Evolutionary conservation across 2,113 vertebrate genomes (phyloP).

Genomic region (Phyllopteryx taeniolatus): DNA sequence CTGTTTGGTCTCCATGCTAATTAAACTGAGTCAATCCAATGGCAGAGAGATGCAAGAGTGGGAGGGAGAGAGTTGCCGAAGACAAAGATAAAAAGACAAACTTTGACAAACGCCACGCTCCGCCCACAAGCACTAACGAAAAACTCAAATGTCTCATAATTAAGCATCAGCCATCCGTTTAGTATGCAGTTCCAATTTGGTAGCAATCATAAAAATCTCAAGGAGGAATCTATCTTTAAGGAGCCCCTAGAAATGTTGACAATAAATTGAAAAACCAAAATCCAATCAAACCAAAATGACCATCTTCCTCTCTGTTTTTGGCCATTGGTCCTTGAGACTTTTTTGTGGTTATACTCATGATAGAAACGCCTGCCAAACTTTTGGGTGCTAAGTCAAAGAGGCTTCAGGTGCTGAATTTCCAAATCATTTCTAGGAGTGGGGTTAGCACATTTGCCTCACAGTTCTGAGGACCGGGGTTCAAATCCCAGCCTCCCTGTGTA

Average conservation of each 20-base stretch:
- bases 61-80: constrained; percentile 22
- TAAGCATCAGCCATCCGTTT: not conserved
- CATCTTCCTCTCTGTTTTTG: not conserved
- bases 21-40: constrained; percentile 56
- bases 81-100: not conserved
- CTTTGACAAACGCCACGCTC: not conserved
- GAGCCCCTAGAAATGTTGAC: not conserved
- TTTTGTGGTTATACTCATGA: not conserved
- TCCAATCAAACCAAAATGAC: not conserved
- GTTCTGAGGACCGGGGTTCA: too few relatives aligned
- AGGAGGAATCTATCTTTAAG: not conserved
- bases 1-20: constrained; percentile 55
- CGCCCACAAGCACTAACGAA: not conserved
- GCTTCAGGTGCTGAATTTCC: not conserved
- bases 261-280: not conserved
- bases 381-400: too few relatives aligned
- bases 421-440: not conserved
- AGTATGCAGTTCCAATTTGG: not conserved
- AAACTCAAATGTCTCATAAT: not conserved
- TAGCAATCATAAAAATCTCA: not conserved
- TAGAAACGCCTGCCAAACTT: too few relatives aligned
- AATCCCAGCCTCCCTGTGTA: too few relatives aligned
- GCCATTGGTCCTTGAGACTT: not conserved
- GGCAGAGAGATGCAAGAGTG: constrained; percentile 30
- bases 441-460: too few relatives aligned